phyloP scores from a whole-genome alignment of 2,888 invertebrate species.

The Rhimphoctona megacephalus region DNA sequence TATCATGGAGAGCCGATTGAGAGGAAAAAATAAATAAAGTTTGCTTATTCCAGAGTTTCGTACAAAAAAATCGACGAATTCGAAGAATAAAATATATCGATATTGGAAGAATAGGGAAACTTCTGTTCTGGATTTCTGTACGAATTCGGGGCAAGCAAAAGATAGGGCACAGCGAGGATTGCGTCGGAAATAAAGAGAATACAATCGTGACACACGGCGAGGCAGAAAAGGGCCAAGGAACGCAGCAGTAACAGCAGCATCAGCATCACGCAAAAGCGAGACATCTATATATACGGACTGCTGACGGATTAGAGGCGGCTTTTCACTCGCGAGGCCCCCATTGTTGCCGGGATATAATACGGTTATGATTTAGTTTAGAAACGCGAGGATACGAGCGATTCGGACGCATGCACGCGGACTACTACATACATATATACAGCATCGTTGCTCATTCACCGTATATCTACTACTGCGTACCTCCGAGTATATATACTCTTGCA shows the following conservation, averaged over 20 bases:
- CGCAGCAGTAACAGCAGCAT: constrained; percentile 28
- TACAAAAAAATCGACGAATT: background rate
- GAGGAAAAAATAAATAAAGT: background rate
- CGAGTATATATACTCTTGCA: background rate
- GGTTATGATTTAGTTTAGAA: constrained; percentile 83
- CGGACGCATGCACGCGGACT: constrained; percentile 71
- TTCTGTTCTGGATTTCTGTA: background rate
- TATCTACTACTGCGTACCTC: constrained; percentile 30
- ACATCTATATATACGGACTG: constrained; percentile 76
- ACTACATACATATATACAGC: background rate
- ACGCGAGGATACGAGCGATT: constrained; percentile 75
- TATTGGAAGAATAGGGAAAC: background rate
- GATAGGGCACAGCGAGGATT: background rate
- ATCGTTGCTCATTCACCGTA: constrained; percentile 33
- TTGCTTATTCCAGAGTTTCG: background rate
- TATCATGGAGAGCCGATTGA: no score
- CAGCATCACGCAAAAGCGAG: constrained; percentile 69
- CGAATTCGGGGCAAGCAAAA: background rate
- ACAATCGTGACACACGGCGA: constrained; percentile 17
- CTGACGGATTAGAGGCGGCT: constrained; percentile 82
- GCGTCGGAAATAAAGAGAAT: constrained; percentile 18
- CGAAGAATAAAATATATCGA: no score
- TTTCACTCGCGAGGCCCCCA: constrained; percentile 76
- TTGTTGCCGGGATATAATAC: constrained; percentile 79
- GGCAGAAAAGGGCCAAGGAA: constrained; percentile 37